Evolutionary conservation across 2,888 invertebrate species (phyloP).

Genomic region (Microctonus aethiopoides): DNA sequence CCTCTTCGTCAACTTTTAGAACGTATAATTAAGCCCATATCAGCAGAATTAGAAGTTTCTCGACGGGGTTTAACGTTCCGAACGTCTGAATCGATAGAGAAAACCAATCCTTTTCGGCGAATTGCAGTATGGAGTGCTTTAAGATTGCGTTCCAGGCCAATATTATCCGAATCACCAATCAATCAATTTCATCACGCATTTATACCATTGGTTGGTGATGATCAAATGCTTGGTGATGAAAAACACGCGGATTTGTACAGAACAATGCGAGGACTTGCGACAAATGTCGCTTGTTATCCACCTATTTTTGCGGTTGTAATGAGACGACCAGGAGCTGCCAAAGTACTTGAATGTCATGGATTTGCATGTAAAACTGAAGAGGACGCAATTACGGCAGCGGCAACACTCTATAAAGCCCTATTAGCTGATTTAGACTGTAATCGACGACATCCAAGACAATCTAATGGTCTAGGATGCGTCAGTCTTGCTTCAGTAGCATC

Average conservation of each 20-base stretch:
- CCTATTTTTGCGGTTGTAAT: conserved; percentile 92
- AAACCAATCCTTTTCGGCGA: conserved; percentile 85
- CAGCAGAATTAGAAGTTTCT: conserved; percentile 63
- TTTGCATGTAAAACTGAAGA: conserved; percentile 90
- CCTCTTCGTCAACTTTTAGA: conserved; percentile 72
- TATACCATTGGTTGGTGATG: conserved; percentile 74
- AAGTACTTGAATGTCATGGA: conserved; percentile 88
- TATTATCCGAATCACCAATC: conserved; percentile 18
- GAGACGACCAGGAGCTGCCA: conserved; percentile 81
- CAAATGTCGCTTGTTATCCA: conserved; percentile 73
- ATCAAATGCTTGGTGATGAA: conserved; percentile 72
- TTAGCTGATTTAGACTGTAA: conserved; percentile 72
- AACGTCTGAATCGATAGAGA: conserved; percentile 57
- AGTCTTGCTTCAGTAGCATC: conserved; percentile 72
- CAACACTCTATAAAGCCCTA: conserved; percentile 88
- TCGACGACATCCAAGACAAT: conserved; percentile 74
- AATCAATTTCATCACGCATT: conserved; percentile 78
- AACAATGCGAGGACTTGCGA: conserved; percentile 61
- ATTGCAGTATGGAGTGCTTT: conserved; percentile 95
- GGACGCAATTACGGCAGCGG: conserved; percentile 92
- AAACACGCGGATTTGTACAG: conserved; percentile 69
- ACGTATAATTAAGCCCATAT: conserved; percentile 51
- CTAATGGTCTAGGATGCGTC: conserved; percentile 81
- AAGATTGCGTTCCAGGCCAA: conserved; percentile 71
- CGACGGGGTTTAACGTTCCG: conserved; percentile 62